phyloP scores from a whole-genome alignment of 2,113 vertebrate genomes.

The Zingel zingel region DNA sequence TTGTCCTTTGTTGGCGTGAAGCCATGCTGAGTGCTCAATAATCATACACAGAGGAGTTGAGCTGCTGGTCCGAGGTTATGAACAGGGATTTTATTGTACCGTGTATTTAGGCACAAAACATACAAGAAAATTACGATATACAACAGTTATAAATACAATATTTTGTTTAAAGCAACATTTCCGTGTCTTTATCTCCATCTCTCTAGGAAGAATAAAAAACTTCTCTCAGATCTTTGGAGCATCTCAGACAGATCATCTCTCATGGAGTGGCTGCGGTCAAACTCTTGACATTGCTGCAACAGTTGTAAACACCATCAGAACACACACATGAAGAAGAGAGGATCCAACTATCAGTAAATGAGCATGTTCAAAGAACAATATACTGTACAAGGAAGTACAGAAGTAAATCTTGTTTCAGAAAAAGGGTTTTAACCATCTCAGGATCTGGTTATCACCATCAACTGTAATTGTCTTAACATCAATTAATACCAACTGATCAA shows the following conservation, averaged over 20 bases:
- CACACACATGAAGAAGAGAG: background rate
- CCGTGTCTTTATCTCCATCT: conserved; percentile 23
- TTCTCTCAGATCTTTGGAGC: conserved; percentile 80
- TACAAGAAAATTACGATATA: background rate
- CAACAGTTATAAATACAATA: background rate
- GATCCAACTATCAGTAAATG: background rate
- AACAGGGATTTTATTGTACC: conserved; percentile 39
- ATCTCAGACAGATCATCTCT: conserved; percentile 79
- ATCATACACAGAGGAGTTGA: conserved; percentile 40
- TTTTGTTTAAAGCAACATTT: conserved; percentile 17
- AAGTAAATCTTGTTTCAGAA: background rate
- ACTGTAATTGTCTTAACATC: conserved; percentile 5
- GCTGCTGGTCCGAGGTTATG: conserved; percentile 34
- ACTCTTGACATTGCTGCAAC: conserved; percentile 52
- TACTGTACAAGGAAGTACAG: background rate
- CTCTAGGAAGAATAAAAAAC: conserved; percentile 78
- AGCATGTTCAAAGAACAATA: background rate
- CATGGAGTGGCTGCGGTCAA: conserved; percentile 74
- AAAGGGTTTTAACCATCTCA: conserved; percentile 17
- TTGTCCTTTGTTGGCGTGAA: conserved; percentile 58
- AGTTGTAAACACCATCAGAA: background rate
- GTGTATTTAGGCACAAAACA: background rate
- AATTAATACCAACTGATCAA: conserved; percentile 9
- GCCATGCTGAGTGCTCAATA: conserved; percentile 47
- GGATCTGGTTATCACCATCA: conserved; percentile 15